Conservation (phyloP, 2,113 vertebrate species). For the Lathamus discolor region DNA sequence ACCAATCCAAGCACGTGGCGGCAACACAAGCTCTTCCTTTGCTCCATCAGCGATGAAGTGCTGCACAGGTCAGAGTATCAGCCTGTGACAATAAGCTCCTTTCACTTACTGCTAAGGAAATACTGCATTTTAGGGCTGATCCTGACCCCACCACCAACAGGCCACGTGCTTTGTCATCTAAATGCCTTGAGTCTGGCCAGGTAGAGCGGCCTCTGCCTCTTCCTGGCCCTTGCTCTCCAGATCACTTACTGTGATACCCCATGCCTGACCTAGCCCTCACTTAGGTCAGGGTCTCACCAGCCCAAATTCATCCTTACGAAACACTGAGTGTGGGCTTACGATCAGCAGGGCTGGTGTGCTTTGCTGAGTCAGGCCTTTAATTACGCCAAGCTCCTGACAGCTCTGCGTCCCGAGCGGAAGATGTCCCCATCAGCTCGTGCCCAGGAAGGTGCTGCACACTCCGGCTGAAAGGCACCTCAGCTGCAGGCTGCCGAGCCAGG, state of each 20-base stretch:
- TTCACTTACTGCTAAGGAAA: not conserved
- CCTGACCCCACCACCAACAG: not conserved
- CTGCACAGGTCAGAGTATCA: not conserved
- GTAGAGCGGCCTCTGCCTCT: not conserved
- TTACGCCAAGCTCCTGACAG: not conserved
- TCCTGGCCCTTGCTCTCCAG: not conserved
- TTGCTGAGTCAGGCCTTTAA: not conserved
- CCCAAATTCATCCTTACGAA: not conserved
- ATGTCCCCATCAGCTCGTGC: not conserved
- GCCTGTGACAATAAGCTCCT: not conserved
- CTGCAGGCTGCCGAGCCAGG: constrained; percentile 1
- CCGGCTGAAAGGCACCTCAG: constrained; percentile 13
- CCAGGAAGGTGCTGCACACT: not conserved
- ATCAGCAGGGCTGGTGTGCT: not conserved
- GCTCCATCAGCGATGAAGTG: accelerated
- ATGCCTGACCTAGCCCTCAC: not conserved
- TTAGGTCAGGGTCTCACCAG: not conserved
- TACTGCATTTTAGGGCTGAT: not conserved
- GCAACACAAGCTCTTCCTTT: not conserved
- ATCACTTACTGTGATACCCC: not conserved
- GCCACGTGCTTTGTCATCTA: accelerated
- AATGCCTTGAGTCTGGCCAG: not conserved
- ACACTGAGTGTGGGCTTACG: not conserved
- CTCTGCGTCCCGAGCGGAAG: not conserved
- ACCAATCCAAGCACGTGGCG: not conserved